Percentiles rank a stretch among this genome's conserved stretches.
These are phyloP conservation scores for Mesorhabditis belari DNA, from an alignment of 2,888 invertebrate genomes.

Conservation along the genomic window DNA sequence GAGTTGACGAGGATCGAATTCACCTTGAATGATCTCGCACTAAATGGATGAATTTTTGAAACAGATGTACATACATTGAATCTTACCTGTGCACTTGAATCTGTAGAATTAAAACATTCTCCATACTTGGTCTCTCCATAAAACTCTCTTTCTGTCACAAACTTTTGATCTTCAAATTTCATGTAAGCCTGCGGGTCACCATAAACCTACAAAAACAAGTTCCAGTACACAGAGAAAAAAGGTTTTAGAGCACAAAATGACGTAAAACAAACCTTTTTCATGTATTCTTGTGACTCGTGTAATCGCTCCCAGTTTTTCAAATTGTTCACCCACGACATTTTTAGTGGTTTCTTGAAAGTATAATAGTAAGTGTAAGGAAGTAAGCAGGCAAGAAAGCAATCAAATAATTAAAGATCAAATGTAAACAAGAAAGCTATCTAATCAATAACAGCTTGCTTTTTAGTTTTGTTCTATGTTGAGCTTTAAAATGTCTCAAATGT, in stretches of 20 bases:
- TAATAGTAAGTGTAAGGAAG: too few relatives aligned
- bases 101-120: conserved; percentile 39
- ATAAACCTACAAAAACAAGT: conserved; percentile 23
- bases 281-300: conserved; percentile 38
- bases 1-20: conserved; percentile 42
- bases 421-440: too few relatives aligned
- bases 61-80: not conserved
- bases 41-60: conserved; percentile 11
- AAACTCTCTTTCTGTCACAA: conserved; percentile 46
- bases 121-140: conserved; percentile 44
- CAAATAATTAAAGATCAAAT: too few relatives aligned
- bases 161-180: conserved; percentile 33
- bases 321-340: conserved; percentile 45
- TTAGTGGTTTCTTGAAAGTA: too few relatives aligned
- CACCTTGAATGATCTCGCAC: conserved; percentile 45
- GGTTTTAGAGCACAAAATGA: not conserved
- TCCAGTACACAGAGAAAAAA: not conserved
- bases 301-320: conserved; percentile 42
- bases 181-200: conserved; percentile 42
- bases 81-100: conserved; percentile 35
- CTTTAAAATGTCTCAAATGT: too few relatives aligned
- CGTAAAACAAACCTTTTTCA: conserved; percentile 42
- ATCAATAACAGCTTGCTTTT: too few relatives aligned
- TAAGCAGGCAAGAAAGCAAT: too few relatives aligned
- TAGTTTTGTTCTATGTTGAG: too few relatives aligned